phyloP scores from a whole-genome alignment of 2,888 invertebrate genomes.

The Micoletzkya japonica region DNA sequence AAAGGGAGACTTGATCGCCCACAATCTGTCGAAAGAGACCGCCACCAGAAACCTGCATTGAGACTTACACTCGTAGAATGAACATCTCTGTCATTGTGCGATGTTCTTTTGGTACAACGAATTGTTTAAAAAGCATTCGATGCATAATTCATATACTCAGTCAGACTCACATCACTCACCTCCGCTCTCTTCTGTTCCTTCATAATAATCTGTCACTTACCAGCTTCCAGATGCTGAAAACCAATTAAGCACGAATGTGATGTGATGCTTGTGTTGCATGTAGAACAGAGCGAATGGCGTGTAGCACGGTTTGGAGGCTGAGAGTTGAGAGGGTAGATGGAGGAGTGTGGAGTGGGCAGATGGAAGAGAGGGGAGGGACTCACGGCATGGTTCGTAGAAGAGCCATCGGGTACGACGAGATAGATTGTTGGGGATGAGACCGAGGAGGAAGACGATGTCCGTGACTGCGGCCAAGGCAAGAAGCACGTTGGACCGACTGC shows the following conservation, averaged over 20 bases:
- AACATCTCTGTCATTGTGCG: neutral
- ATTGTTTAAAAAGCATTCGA: neutral
- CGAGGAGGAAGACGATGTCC: conserved; percentile 44
- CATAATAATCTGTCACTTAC: conserved; percentile 28
- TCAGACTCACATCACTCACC: neutral
- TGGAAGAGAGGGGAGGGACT: no score
- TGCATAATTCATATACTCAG: neutral
- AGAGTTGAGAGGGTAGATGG: no score
- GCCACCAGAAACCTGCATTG: conserved; percentile 45
- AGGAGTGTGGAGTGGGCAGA: no score
- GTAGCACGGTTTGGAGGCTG: conserved; percentile 18
- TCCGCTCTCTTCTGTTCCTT: no score
- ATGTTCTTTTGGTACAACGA: neutral
- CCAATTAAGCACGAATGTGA: conserved; percentile 47
- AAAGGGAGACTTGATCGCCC: conserved; percentile 52
- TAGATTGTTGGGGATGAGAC: conserved; percentile 45
- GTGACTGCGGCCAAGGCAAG: conserved; percentile 44
- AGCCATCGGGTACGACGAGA: conserved; percentile 30
- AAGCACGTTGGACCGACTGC: conserved; percentile 47
- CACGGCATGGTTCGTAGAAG: no score
- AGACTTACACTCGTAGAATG: neutral
- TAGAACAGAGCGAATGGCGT: conserved; percentile 40
- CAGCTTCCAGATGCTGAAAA: conserved; percentile 47
- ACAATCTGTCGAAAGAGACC: conserved; percentile 49
- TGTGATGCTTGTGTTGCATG: conserved; percentile 35